phyloP scores from a whole-genome alignment of 2,113 vertebrate genomes.

The Phyllostomus discolor region DNA sequence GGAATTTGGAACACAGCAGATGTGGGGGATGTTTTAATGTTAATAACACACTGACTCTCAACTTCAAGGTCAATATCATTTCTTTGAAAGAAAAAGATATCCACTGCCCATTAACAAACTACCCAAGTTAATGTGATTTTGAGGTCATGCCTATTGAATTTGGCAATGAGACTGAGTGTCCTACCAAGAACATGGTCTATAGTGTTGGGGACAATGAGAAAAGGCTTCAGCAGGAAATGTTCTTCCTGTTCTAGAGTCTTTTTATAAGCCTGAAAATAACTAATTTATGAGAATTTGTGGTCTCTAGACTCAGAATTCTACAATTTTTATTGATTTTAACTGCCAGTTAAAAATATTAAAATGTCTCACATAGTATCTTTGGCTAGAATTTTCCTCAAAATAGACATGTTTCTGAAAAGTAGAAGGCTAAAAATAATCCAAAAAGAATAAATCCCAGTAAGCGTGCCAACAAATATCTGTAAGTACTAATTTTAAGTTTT shows the following conservation, averaged over 20 bases:
- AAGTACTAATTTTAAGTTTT: constrained; percentile 21
- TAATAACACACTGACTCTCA: not conserved
- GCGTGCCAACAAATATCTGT: not conserved
- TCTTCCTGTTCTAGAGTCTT: not conserved
- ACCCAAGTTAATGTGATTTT: not conserved
- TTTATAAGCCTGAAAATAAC: not conserved
- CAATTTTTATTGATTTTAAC: constrained; percentile 1
- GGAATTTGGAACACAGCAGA: not conserved
- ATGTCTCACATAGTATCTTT: not conserved
- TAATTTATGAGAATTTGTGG: not conserved
- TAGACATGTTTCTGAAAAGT: not conserved
- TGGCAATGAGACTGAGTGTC: not conserved
- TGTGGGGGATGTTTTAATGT: not conserved
- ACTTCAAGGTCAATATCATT: not conserved
- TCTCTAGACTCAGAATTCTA: not conserved
- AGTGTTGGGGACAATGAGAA: not conserved
- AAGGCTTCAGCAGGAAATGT: not conserved
- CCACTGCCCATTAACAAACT: not conserved
- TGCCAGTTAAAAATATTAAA: not conserved
- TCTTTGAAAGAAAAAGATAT: not conserved
- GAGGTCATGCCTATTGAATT: not conserved
- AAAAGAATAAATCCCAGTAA: not conserved
- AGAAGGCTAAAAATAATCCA: not conserved
- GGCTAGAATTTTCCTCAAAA: not conserved
- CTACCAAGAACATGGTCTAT: not conserved